Conservation (phyloP, 2,113 vertebrate genomes). For the Gymnogyps californianus region DNA sequence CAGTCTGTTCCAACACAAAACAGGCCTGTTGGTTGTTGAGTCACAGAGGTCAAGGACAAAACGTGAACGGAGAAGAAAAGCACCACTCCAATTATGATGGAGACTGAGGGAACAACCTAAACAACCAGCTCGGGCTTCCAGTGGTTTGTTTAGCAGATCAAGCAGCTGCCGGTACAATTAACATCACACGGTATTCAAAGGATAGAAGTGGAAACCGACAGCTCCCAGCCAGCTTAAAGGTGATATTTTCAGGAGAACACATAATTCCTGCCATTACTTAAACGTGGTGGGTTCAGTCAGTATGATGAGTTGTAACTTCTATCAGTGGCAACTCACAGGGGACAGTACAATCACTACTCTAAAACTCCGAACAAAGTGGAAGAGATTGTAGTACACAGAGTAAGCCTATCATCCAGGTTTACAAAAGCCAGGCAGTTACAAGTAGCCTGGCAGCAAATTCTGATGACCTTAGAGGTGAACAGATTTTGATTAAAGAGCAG, state of each 20-base stretch:
- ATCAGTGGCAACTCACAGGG: not conserved
- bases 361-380: not conserved
- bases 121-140: not conserved
- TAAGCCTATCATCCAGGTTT: not conserved
- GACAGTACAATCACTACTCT: not conserved
- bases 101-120: not conserved
- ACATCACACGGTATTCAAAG: not conserved
- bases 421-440: not conserved
- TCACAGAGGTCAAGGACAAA: not conserved
- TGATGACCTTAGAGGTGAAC: constrained; percentile 40
- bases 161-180: not conserved
- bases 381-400: not conserved
- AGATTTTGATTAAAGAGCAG: constrained; percentile 51
- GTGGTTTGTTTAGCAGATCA: not conserved
- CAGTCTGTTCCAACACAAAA: not conserved
- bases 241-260: not conserved
- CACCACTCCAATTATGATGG: not conserved
- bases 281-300: constrained; percentile 18
- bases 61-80: not conserved
- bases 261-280: constrained; percentile 22
- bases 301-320: not conserved
- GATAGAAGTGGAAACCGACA: not conserved
- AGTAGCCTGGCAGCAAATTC: constrained; percentile 30
- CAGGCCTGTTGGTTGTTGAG: not conserved
- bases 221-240: not conserved